Percentiles rank a stretch among this genome's conserved stretches.
These are phyloP conservation scores for Ricordea florida DNA, from an alignment of 92 coral and sea anemone genomes.

Conservation along the genomic window DNA sequence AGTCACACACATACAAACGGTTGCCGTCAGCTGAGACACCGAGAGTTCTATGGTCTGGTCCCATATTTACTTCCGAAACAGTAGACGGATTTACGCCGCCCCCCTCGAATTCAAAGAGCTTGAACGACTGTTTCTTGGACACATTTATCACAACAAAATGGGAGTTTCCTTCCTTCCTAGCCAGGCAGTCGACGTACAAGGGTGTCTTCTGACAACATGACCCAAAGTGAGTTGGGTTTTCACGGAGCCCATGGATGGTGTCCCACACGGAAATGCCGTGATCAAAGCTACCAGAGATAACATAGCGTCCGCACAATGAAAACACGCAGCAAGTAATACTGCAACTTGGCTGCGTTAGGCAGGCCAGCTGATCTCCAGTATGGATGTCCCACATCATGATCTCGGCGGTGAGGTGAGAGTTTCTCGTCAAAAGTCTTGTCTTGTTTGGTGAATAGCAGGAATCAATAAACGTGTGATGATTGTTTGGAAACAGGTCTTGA, in stretches of 20 bases:
- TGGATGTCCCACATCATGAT: slow-evolving; percentile 53
- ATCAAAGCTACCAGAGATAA: slow-evolving; percentile 57
- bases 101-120: neutral
- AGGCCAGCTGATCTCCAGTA: neutral
- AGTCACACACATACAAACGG: slow-evolving; percentile 40
- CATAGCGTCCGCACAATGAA: slow-evolving; percentile 44
- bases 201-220: neutral
- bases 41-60: slow-evolving; percentile 27
- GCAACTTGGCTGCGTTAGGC: slow-evolving; percentile 9
- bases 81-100: neutral
- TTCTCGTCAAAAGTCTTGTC: slow-evolving; percentile 35
- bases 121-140: slow-evolving; percentile 26
- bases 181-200: slow-evolving; percentile 26
- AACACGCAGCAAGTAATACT: slow-evolving; percentile 53
- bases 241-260: no score
- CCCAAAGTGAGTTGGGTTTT: no score
- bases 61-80: neutral
- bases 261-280: slow-evolving; percentile 57
- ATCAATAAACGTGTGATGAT: slow-evolving; percentile 46
- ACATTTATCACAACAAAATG: slow-evolving; percentile 22
- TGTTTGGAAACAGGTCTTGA: slow-evolving; percentile 6
- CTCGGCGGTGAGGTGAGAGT: slow-evolving; percentile 24
- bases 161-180: slow-evolving; percentile 10
- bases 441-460: slow-evolving; percentile 47
- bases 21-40: slow-evolving; percentile 41